Base-by-base conservation (phyloP, 2,797 vertebrate genomes). In the Peromyscus aztecus region DNA sequence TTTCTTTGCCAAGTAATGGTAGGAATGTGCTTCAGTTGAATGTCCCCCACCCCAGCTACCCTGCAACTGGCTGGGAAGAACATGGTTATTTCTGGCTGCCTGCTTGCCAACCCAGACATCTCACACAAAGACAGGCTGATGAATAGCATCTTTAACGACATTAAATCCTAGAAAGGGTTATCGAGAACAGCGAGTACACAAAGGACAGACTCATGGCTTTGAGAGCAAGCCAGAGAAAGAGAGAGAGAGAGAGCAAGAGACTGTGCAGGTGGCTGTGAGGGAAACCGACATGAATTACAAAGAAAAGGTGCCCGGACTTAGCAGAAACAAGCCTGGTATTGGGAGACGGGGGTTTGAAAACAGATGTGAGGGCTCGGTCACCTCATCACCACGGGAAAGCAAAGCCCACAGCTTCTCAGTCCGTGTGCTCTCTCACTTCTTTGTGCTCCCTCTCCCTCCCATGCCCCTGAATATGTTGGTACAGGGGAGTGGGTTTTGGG, bases 161-260 rank as follows among this genome's bases (percentile, higher is more conserved):
- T 97, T 96, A 97, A 97, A 94, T 87, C 97, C 93, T 76, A 55
- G 80, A 77, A 86, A 87, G 89, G 90, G 96, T 97, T 97, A 97
- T 97, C 97, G 96, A 98, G 97, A 97, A 97, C 97, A 94, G 61
- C 78, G 27, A 97, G 95, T 90, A 96, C 92, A 98, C 81, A 97
- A 83, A 94, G 96, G 97, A 97, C 95, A 87, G 31, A 96, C 98
- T 98, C 94, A 19, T 43, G 78, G 94, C 92, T 97, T 97, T 90
- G 97, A 95, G 95, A 95, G n/a, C 57, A 90, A 89, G 93, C 91
- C 78, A 93, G 87, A 90, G 76, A 95, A 29, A 40, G n/a, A 43
- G 29, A 69, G 87, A 91, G 81, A 95, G 34, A 40, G n/a, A 43
- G 29, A 69, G 63, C 57, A 29, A 87, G 77, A 95, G 78, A 78